A percentile compares a stretch with the other conserved stretches of the same genome.
phyloP scores from a whole-genome alignment of 2,113 vertebrate species.

The Boleophthalmus pectinirostris region DNA sequence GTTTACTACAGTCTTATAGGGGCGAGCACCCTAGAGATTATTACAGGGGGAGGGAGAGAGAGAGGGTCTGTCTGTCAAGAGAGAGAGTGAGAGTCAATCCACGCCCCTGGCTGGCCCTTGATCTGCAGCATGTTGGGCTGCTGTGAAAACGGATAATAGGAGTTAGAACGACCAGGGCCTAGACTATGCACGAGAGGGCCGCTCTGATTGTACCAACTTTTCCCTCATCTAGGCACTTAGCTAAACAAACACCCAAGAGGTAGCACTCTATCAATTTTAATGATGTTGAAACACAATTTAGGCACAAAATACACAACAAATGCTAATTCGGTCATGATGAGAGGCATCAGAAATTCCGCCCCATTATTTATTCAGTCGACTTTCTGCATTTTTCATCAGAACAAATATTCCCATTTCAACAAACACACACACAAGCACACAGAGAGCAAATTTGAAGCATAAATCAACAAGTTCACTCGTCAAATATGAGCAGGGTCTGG shows the following conservation, averaged over 20 bases:
- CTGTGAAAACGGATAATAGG: conserved; percentile 79
- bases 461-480: conserved; percentile 75
- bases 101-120: conserved; percentile 77
- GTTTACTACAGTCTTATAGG: conserved; percentile 80
- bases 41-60: conserved; percentile 72
- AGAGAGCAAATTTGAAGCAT: conserved; percentile 66
- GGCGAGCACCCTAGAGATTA: conserved; percentile 79
- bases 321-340: conserved; percentile 79
- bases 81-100: conserved; percentile 71
- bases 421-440: conserved; percentile 59
- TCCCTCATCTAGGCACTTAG: conserved; percentile 75
- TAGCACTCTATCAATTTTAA: conserved; percentile 80
- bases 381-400: conserved; percentile 83
- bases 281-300: conserved; percentile 81
- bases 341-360: conserved; percentile 75
- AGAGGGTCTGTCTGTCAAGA: conserved; percentile 71
- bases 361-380: conserved; percentile 79
- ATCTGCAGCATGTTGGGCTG: conserved; percentile 81
- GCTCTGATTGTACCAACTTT: conserved; percentile 77
- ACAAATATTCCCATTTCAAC: conserved; percentile 81
- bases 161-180: conserved; percentile 67
- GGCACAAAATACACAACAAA: conserved; percentile 79
- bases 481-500: conserved; percentile 73
- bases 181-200: conserved; percentile 65
- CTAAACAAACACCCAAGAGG: conserved; percentile 79